phyloP scores from a whole-genome alignment of 2,888 invertebrate genomes.

The Noctua janthina region DNA sequence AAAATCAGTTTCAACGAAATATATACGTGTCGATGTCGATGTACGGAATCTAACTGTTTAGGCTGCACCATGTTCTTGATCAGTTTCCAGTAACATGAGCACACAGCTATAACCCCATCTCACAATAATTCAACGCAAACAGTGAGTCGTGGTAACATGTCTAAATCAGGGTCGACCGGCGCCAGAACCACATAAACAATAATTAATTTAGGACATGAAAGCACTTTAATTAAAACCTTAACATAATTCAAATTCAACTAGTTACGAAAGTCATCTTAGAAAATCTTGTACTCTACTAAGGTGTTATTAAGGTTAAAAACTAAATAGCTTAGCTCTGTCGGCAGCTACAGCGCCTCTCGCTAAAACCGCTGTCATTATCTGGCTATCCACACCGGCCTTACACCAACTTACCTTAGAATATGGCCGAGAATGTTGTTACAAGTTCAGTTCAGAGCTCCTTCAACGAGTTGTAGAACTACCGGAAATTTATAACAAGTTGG shows the following conservation, averaged over 20 bases:
- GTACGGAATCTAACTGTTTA: not conserved
- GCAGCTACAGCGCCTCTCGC: not conserved
- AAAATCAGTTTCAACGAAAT: not conserved
- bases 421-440: not conserved
- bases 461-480: not conserved
- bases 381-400: not conserved
- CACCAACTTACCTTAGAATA: constrained; percentile 6
- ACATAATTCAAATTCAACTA: not conserved
- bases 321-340: not conserved
- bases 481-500: constrained; percentile 15
- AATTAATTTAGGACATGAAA: not conserved
- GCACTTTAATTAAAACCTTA: not conserved
- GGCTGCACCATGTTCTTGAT: not conserved
- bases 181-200: not conserved
- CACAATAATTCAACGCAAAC: not conserved
- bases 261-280: not conserved
- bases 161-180: too few relatives aligned
- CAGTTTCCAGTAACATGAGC: not conserved
- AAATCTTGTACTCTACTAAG: not conserved
- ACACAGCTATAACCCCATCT: not conserved
- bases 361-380: constrained; percentile 12
- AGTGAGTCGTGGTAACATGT: not conserved
- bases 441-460: constrained; percentile 8
- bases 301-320: not conserved
- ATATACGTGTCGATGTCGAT: not conserved